phyloP scores from a whole-genome alignment of 2,797 vertebrate genomes.

The Hippopotamyrus pictus region DNA sequence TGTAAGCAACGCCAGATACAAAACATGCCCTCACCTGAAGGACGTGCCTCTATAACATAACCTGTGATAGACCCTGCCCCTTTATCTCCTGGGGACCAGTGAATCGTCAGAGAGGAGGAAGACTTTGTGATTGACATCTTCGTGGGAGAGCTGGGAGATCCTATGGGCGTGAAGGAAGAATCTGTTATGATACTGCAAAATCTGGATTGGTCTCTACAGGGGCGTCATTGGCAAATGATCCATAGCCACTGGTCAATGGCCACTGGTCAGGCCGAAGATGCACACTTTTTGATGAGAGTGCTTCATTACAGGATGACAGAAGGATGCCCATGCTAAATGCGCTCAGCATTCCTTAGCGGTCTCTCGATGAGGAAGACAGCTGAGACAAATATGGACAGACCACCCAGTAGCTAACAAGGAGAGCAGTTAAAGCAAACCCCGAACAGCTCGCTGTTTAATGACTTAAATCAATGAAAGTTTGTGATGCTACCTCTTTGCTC shows the following conservation, averaged over 20 bases:
- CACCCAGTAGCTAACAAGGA: background rate
- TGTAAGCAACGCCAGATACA: background rate
- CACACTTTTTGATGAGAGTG: background rate
- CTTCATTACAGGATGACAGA: background rate
- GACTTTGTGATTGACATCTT: constrained; percentile 80
- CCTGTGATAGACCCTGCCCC: constrained; percentile 73
- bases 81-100: constrained; percentile 73
- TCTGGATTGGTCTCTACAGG: background rate
- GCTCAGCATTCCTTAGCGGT: background rate
- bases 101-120: constrained; percentile 70
- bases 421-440: background rate
- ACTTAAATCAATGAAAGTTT: constrained; percentile 20
- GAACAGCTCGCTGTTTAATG: constrained; percentile 19
- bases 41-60: constrained; percentile 82
- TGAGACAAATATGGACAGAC: background rate
- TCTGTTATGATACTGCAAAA: background rate
- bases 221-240: background rate
- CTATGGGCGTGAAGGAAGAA: constrained; percentile 46
- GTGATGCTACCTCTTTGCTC: constrained; percentile 18
- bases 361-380: background rate
- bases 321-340: background rate
- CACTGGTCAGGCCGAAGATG: background rate
- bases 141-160: constrained; percentile 78
- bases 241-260: background rate
- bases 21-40: constrained; percentile 68